Conservation (phyloP, 2,888 invertebrate genomes). For the Hypselothyrea guttata region DNA sequence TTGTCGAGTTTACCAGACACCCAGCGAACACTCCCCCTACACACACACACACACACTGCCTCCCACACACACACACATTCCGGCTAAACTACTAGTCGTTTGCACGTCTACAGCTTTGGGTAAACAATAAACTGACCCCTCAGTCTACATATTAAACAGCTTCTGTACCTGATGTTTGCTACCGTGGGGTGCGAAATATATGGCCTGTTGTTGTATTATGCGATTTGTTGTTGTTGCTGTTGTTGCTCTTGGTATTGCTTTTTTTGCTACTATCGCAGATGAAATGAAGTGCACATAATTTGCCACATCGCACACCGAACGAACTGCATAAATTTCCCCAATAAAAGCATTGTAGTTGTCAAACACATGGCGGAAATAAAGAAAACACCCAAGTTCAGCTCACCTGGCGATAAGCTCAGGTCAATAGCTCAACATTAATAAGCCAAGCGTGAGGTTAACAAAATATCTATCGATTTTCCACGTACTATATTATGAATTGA, state of each 20-base stretch:
- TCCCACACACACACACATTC: not conserved
- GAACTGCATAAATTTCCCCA: constrained; percentile 67
- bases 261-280: constrained; percentile 34
- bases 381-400: constrained; percentile 15
- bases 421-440: constrained; percentile 22
- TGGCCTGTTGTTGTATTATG: constrained; percentile 33
- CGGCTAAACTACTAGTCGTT: constrained; percentile 23
- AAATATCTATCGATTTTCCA: not conserved
- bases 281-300: constrained; percentile 73
- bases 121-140: constrained; percentile 70
- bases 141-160: constrained; percentile 11
- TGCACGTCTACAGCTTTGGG: constrained; percentile 63
- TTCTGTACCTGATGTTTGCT: constrained; percentile 40
- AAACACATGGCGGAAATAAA: constrained; percentile 33
- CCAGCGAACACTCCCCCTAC: not conserved
- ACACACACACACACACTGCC: not conserved
- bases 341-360: constrained; percentile 71
- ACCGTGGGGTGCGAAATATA: constrained; percentile 50
- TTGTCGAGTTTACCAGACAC: constrained; percentile 69
- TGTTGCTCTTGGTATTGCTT: too few relatives aligned
- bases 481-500: not conserved
- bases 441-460: constrained; percentile 4
- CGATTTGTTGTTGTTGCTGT: constrained; percentile 4
- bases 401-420: constrained; percentile 8
- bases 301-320: constrained; percentile 51